Conservation (phyloP, 2,797 vertebrate species). For the Cercopithecus hamlyni region DNA sequence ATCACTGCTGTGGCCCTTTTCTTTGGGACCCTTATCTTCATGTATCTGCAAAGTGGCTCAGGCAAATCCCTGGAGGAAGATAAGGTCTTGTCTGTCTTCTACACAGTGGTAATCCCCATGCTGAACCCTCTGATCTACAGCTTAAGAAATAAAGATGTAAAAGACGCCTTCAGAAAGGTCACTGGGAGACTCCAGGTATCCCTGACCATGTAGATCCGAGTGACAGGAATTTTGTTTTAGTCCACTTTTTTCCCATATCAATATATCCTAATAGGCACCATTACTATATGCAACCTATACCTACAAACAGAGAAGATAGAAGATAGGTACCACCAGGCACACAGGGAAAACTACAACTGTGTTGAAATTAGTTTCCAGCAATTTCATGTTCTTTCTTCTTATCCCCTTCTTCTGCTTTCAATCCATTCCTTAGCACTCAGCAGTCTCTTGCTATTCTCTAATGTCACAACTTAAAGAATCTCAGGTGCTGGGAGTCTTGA, state of each 20-base stretch:
- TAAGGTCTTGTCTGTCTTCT: conserved; percentile 65
- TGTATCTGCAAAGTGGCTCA: conserved; percentile 56
- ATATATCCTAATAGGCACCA: not conserved
- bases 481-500: rapidly evolving
- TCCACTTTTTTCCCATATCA: not conserved
- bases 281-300: not conserved
- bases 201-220: not conserved
- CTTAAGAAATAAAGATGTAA: conserved; percentile 71
- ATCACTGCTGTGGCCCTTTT: conserved; percentile 68
- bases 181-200: not conserved
- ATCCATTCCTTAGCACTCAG: not conserved
- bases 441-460: not conserved
- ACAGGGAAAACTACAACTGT: not conserved
- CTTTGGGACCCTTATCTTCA: conserved; percentile 73
- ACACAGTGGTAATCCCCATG: conserved; percentile 70
- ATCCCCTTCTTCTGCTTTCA: not conserved
- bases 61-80: conserved; percentile 64
- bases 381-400: not conserved
- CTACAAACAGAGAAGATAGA: not conserved
- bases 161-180: conserved; percentile 53
- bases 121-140: conserved; percentile 75
- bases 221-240: not conserved
- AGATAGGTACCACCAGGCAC: not conserved
- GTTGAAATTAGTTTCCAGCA: not conserved
- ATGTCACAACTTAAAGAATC: not conserved